Evolutionary conservation across 2,797 vertebrate genomes (phyloP).

Genomic region (Remorina albescens): DNA sequence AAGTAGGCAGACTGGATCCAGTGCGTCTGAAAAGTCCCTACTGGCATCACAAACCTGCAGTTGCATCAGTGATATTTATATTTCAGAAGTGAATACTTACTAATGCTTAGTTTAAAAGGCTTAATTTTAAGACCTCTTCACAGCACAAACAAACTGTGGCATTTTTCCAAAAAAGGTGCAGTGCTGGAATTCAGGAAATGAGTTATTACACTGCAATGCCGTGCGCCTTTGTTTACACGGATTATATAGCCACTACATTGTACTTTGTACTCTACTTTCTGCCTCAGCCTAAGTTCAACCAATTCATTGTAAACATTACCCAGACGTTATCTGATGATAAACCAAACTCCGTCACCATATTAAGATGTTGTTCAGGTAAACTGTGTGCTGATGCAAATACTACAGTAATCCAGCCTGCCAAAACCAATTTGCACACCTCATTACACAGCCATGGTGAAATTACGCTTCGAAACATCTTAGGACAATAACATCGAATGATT

Average conservation of each 20-base stretch:
- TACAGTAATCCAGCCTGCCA: slow-evolving; percentile 51
- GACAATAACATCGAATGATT: slow-evolving; percentile 63
- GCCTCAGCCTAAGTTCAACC: neutral
- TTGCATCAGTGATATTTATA: slow-evolving; percentile 50
- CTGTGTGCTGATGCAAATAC: slow-evolving; percentile 40
- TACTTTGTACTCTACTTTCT: neutral
- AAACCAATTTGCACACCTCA: slow-evolving; percentile 71
- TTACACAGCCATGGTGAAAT: slow-evolving; percentile 51
- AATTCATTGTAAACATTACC: slow-evolving; percentile 20
- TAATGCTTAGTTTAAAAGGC: slow-evolving; percentile 15
- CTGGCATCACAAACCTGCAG: slow-evolving; percentile 34
- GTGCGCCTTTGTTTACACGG: neutral
- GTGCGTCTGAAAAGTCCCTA: slow-evolving; percentile 41
- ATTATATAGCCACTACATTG: slow-evolving; percentile 10
- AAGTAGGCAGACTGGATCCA: slow-evolving; percentile 64
- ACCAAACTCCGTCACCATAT: slow-evolving; percentile 42
- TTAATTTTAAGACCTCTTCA: slow-evolving; percentile 14
- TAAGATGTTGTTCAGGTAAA: slow-evolving; percentile 51
- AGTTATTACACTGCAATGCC: slow-evolving; percentile 11
- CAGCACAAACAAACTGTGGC: neutral
- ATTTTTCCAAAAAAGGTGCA: slow-evolving; percentile 7
- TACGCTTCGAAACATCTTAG: slow-evolving; percentile 55
- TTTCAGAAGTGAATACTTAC: slow-evolving; percentile 24
- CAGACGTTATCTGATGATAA: slow-evolving; percentile 6
- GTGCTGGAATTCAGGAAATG: neutral